These are phyloP conservation scores for Altica lythri DNA, from an alignment of 2,888 invertebrate genomes.

Conservation along the genomic window DNA sequence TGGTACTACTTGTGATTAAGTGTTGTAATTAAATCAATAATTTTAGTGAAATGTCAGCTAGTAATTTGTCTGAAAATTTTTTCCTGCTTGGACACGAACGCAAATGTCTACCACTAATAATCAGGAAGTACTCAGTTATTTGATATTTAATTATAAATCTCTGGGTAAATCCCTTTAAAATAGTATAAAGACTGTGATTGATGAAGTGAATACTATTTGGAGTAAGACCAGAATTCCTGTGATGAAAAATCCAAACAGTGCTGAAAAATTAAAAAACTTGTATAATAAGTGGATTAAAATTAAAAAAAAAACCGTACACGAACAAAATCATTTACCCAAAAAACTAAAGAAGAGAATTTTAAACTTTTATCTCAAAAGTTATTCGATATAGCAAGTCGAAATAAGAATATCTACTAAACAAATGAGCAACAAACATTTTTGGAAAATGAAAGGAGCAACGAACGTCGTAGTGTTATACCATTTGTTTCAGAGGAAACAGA, in stretches of 20 bases:
- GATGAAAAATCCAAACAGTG: background rate
- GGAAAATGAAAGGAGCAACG: background rate
- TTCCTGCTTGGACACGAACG: constrained; percentile 4
- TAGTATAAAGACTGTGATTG: background rate
- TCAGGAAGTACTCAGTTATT: background rate
- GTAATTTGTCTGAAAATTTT: background rate
- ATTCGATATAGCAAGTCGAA: constrained; percentile 6
- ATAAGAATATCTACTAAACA: constrained; percentile 2
- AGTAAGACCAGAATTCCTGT: background rate
- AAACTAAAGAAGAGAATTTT: constrained; percentile 6
- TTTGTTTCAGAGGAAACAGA: constrained; percentile 4
- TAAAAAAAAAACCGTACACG: background rate
- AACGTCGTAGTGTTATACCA: background rate
- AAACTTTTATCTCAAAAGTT: constrained; percentile 4
- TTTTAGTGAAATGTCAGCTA: constrained; percentile 1
- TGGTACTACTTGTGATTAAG: constrained; percentile 2
- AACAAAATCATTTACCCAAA: constrained; percentile 3
- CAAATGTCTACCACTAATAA: background rate
- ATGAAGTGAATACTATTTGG: constrained; percentile 1
- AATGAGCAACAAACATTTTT: constrained; percentile 4
- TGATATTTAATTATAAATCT: background rate
- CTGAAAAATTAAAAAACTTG: constrained; percentile 2
- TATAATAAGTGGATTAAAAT: constrained; percentile 4
- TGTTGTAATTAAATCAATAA: background rate
- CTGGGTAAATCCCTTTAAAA: background rate